A percentile compares a stretch with the other conserved stretches of the same genome.
phyloP scores from a whole-genome alignment of 1,140 invertebrate genomes.

The Gryon sp. region DNA sequence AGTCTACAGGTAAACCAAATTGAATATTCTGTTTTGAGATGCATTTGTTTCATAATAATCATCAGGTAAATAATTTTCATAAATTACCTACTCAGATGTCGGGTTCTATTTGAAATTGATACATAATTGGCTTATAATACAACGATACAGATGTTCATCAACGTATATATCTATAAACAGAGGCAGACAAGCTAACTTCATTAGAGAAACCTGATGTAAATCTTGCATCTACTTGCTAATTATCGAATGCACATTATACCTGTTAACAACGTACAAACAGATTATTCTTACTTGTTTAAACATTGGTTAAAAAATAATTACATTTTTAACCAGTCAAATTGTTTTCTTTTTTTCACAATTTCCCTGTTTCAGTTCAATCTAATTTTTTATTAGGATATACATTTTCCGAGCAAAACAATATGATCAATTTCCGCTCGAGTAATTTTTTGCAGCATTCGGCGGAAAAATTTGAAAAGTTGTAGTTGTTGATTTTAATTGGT shows the following conservation, averaged over 20 bases:
- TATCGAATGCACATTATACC: conserved; percentile 27
- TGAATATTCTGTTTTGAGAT: too few relatives aligned
- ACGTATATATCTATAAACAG: conserved; percentile 45
- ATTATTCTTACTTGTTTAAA: conserved; percentile 5
- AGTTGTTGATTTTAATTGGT: conserved; percentile 39
- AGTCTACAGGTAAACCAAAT: not conserved
- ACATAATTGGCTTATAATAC: conserved; percentile 22
- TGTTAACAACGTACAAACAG: conserved; percentile 14
- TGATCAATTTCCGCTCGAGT: conserved; percentile 18
- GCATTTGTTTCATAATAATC: too few relatives aligned
- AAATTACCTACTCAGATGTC: too few relatives aligned
- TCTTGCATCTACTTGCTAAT: conserved; percentile 33
- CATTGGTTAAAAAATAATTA: conserved; percentile 24
- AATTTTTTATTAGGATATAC: too few relatives aligned
- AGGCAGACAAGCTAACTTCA: conserved; percentile 49
- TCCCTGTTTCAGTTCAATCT: not conserved
- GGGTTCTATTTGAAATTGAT: not conserved
- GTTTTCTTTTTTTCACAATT: conserved; percentile 1
- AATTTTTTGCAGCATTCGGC: not conserved
- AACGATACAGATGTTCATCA: conserved; percentile 48
- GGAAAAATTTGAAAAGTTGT: conserved; percentile 28
- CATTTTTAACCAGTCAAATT: conserved; percentile 2
- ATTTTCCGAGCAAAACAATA: conserved; percentile 26
- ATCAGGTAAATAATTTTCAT: too few relatives aligned
- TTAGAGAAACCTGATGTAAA: conserved; percentile 22